phyloP scores from a whole-genome alignment of 37 sponge, comb jelly and placozoan species.

The Oscarella lobularis region DNA sequence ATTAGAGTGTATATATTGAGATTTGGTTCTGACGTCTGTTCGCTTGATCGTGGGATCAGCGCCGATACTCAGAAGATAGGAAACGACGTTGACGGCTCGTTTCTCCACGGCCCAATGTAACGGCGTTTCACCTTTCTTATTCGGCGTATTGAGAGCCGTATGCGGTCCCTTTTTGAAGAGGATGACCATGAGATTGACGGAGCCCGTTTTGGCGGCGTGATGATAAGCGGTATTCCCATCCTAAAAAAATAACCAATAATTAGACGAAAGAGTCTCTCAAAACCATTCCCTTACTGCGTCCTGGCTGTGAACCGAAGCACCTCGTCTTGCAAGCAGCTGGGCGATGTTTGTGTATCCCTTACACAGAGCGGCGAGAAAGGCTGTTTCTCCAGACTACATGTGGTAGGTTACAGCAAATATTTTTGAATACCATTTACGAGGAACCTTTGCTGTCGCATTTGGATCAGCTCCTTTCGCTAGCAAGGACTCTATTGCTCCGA shows the following conservation, averaged over 20 bases:
- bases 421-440: too few species aligned
- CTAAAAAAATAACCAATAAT: background rate
- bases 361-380: background rate
- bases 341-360: background rate
- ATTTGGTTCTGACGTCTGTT: too few species aligned
- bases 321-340: background rate
- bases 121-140: conserved; percentile 1
- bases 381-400: background rate
- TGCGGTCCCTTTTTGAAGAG: background rate
- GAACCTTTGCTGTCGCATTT: background rate
- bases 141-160: background rate
- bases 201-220: background rate
- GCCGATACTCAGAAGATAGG: conserved; percentile 1
- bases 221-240: conserved; percentile 1
- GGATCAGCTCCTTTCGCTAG: background rate
- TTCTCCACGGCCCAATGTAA: background rate
- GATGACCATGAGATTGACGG: background rate
- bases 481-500: background rate
- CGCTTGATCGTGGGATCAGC: background rate
- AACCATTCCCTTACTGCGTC: background rate
- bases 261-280: background rate
- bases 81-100: background rate
- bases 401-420: too few species aligned
- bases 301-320: background rate
- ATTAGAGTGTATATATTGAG: too few species aligned